Conservation (phyloP, 2,888 invertebrate species). For the Drosophila kanekoi region DNA sequence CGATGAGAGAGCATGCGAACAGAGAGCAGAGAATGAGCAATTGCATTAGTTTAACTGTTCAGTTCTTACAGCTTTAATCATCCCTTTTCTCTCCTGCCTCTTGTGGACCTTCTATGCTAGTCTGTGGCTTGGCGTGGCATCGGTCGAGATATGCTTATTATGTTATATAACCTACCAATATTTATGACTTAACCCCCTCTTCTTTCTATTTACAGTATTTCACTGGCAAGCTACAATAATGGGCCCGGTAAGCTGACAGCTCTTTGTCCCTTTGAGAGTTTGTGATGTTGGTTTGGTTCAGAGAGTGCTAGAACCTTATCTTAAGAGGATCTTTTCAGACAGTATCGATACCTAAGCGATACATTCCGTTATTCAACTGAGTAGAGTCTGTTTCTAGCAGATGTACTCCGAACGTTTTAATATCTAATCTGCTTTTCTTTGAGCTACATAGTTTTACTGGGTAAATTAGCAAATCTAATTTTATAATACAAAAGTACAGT, state of each 20-base stretch:
- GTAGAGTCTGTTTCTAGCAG: neutral
- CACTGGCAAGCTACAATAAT: conserved; percentile 99
- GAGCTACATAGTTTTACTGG: neutral
- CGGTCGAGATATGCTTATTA: neutral
- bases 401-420: neutral
- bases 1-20: neutral
- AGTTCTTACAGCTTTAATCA: neutral
- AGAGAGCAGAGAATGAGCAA: neutral
- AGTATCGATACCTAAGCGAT: neutral
- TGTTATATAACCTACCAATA: neutral
- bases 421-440: conserved; percentile 1
- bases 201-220: conserved; percentile 93
- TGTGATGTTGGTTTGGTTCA: conserved; percentile 6
- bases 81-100: neutral
- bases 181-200: conserved; percentile 53
- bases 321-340: neutral
- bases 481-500: neutral
- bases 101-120: neutral
- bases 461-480: neutral
- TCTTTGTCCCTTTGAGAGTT: conserved; percentile 3
- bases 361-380: neutral
- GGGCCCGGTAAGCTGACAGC: conserved; percentile 91
- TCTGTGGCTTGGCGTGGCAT: conserved; percentile 3
- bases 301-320: neutral
- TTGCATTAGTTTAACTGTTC: conserved; percentile 10